These are phyloP conservation scores for Neelides folsomi DNA, from an alignment of 2,888 invertebrate species.

Conservation along the genomic window DNA sequence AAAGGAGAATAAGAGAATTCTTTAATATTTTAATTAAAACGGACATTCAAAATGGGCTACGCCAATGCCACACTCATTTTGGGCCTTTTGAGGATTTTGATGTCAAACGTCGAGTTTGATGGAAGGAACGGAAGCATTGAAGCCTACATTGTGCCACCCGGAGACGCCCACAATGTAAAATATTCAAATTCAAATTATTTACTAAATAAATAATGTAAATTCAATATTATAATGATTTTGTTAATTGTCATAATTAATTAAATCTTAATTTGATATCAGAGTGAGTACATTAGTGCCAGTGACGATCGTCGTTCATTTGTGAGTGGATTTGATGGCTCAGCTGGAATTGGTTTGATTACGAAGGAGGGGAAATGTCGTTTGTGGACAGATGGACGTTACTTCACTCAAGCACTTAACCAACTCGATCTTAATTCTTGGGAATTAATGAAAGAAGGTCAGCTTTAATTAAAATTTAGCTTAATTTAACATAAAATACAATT, in stretches of 20 bases:
- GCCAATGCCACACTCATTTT: conserved; percentile 39
- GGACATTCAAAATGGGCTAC: no score
- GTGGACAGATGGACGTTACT: conserved; percentile 97
- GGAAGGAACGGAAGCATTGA: conserved; percentile 45
- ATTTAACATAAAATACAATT: no score
- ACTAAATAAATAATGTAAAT: no score
- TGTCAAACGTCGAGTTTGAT: conserved; percentile 45
- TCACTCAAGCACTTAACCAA: conserved; percentile 70
- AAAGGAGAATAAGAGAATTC: no score
- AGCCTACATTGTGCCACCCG: conserved; percentile 69
- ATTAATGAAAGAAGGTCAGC: conserved; percentile 67
- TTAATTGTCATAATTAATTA: conserved; percentile 17
- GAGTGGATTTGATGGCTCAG: conserved; percentile 61
- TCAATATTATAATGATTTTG: no score
- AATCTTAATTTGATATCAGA: no score
- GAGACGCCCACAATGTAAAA: conserved; percentile 63
- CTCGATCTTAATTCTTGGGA: conserved; percentile 64
- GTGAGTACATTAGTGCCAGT: conserved; percentile 73
- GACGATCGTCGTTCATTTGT: conserved; percentile 75
- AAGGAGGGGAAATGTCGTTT: conserved; percentile 58
- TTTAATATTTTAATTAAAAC: no score
- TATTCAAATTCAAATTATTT: not conserved
- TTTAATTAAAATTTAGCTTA: not conserved
- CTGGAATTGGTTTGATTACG: conserved; percentile 67
- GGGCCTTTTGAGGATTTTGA: conserved; percentile 44